Evolutionary conservation across 2,888 invertebrate species (phyloP), one percentile per base, ranked within the genome.

Genomic region (Parnassius mnemosyne): DNA sequence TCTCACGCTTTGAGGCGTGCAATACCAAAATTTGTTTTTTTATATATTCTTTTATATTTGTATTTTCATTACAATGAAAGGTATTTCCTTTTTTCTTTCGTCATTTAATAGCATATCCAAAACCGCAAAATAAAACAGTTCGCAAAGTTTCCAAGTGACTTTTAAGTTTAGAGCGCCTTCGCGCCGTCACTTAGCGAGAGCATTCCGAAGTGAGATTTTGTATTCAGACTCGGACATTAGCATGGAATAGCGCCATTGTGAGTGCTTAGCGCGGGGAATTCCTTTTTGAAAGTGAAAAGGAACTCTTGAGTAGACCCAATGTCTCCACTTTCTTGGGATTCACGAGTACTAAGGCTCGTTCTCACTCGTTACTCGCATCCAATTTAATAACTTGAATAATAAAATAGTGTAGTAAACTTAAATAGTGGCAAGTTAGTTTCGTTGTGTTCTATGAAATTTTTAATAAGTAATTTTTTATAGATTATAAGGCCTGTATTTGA

Each of bases 161-260:
- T 60, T 49, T 20, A 60, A 60, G 50, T 51, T 60, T 43, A 56
- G 16, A 61, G 55, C 43, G 42, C 13, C 16, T 56, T 56, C 11
- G 44, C 3, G n/a, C 41, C 10, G 47, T 25, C 44, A 25, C 11
- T 49, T 10, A 50, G 11, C 51, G 49, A 49, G 25, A n/a, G 43
- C 20, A 34, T 49, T 56, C n/a, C 16, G 20, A 41, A 56, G 50
- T n/a, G 50, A 51, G 49, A 61, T 50, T 61, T 61, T 16, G 43
- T 56, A 56, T 55, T 55, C 61, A 41, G 44, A n/a, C 34, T 60
- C 20, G 55, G 60, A 55, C 44, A 51, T 55, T 60, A 43, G 54
- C 60, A 54, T 55, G 25, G 60, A 51, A 34, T 51, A 34, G 50
- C 44, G 9, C 11, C 49, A 49, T 57, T 41, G 60, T 41, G 16